Base-by-base conservation (phyloP, 2,113 vertebrate genomes). In the Paralichthys olivaceus region DNA sequence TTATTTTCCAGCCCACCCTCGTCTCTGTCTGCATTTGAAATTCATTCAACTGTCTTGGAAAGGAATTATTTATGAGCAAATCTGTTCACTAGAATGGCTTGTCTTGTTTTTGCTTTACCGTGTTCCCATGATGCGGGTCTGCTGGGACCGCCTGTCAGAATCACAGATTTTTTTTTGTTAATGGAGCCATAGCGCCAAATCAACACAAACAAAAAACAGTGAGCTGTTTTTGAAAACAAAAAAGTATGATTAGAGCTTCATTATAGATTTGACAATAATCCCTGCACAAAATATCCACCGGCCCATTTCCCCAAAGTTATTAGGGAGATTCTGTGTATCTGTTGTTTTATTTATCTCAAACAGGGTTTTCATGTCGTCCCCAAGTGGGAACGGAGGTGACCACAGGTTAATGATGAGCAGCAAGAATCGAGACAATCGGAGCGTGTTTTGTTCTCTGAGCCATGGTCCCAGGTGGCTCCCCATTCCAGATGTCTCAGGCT, bases 51-150 rank as follows among this genome's bases (percentile, higher is more conserved):
- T 77, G 79, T 77, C 85, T 90, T 89, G 61, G 73, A 90, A 92
- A 87, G 56, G 90, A 93, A 93, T 93, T 91, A 93, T 93, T 93
- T 86, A 93, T 93, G 90, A 92, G 88, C 64, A 84, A 91, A 89
- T 93, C 89, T 91, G 89, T 90, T 91, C 86, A 65, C 62, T 86
- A 85, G 81, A 90, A 88, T 84, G 79, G 83, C 75, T 86, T 53
- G 83, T 83, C 86, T 91, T 91, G 87, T 90, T 91, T 86, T 87
- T 82, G 88, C 79, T 86, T 84, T 79, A 54, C 87, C 20, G 28
- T 37, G 19, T 77, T 91, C 85, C 87, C 89, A 78, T 78, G 82
- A 84, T 82, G 83, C 54, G 7, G 25, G 17, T 84, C 90, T 80
- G 70, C 80, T 80, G 90, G 91, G 90, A 79, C 78, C 9, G 75